phyloP scores from a whole-genome alignment of 2,888 invertebrate genomes.

The Eupelmus urozonus region DNA sequence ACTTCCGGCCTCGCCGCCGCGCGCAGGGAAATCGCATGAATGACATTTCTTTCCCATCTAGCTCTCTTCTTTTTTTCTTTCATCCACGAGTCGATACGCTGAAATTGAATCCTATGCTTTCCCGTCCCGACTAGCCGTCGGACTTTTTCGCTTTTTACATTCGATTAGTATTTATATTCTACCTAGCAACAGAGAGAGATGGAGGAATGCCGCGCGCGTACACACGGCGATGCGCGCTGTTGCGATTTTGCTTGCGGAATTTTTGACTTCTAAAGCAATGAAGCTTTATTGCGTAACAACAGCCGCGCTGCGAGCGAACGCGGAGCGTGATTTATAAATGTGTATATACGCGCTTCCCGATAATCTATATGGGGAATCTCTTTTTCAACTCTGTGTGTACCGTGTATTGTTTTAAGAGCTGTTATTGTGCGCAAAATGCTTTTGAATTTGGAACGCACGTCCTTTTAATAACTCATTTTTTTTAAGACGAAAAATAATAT shows the following conservation, averaged over 20 bases:
- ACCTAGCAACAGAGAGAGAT: constrained; percentile 46
- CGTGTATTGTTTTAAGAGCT: no score
- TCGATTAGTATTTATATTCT: neutral
- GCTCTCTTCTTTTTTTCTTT: neutral
- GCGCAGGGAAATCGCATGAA: constrained; percentile 12
- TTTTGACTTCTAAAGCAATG: neutral
- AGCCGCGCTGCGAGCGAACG: no score
- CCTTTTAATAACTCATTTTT: no score
- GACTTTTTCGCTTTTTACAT: neutral
- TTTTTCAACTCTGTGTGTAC: no score
- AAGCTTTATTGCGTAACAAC: neutral
- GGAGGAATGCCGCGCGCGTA: no score
- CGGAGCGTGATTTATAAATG: neutral
- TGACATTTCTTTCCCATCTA: neutral
- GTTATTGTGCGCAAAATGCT: no score
- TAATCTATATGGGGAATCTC: no score
- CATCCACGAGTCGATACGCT: neutral
- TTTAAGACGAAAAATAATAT: no score
- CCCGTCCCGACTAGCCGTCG: no score
- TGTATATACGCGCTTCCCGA: no score
- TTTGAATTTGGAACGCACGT: no score
- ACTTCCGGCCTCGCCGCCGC: constrained; percentile 17
- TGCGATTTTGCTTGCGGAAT: constrained; percentile 15
- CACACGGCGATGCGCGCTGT: neutral
- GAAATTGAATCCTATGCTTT: constrained; percentile 36